A percentile compares a stretch with the other conserved stretches of the same genome.
These are phyloP conservation scores for Solea senegalensis DNA, from an alignment of 2,113 vertebrate genomes.

Conservation along the genomic window DNA sequence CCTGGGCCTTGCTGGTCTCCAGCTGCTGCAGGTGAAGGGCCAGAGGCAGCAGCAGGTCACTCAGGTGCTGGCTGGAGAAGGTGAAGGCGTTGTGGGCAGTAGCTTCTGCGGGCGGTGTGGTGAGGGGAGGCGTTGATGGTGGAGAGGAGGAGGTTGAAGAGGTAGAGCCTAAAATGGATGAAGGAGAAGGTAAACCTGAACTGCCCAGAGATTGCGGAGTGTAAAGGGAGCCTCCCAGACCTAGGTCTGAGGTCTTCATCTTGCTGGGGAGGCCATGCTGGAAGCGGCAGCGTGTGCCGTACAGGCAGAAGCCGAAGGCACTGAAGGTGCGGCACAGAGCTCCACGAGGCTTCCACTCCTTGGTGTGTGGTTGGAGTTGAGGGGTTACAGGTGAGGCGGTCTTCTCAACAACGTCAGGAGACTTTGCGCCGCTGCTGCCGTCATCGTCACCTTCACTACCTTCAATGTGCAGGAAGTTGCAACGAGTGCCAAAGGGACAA, in stretches of 20 bases:
- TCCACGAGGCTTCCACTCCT: conserved; percentile 68
- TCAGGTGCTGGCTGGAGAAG: conserved; percentile 81
- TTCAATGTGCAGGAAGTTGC: conserved; percentile 75
- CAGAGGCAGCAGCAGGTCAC: conserved; percentile 79
- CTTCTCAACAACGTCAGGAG: not conserved
- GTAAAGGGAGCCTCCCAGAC: not conserved
- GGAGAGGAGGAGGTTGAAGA: conserved; percentile 55
- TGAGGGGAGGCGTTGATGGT: conserved; percentile 55
- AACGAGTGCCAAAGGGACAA: conserved; percentile 80
- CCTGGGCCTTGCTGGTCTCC: conserved; percentile 61
- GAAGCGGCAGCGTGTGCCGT: conserved; percentile 82
- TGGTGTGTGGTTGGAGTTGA: conserved; percentile 23
- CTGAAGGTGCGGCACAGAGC: conserved; percentile 80
- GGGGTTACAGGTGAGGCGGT: not conserved
- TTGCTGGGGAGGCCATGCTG: conserved; percentile 76
- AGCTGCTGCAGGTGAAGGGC: conserved; percentile 79
- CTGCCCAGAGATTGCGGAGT: conserved; percentile 28
- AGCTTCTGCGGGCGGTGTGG: conserved; percentile 48
- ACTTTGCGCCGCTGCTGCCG: not conserved
- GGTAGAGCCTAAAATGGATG: conserved; percentile 32
- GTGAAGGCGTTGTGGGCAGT: conserved; percentile 76
- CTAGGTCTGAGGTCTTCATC: conserved; percentile 7
- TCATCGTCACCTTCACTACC: not conserved
- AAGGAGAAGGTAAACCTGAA: conserved; percentile 26
- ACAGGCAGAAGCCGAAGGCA: conserved; percentile 80